These are phyloP conservation scores for Psix sp. DNA, from an alignment of 1,140 invertebrate species.

Conservation along the genomic window DNA sequence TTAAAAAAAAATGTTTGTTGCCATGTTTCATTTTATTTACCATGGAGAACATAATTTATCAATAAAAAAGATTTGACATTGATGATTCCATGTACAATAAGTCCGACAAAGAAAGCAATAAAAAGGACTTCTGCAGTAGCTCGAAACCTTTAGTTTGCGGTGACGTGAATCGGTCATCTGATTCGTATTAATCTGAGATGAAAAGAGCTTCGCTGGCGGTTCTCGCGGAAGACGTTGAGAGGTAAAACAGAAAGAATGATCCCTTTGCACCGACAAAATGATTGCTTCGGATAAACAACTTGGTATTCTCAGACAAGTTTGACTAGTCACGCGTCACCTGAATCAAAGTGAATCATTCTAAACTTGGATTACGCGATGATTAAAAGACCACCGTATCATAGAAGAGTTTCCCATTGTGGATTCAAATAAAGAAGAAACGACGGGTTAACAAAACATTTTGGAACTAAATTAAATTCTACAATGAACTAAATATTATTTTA, in stretches of 20 bases:
- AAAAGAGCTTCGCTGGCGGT: conserved; percentile 15
- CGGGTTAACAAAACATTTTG: too few relatives aligned
- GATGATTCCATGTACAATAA: background rate
- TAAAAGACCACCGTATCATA: conserved; percentile 46
- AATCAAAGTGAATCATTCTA: conserved; percentile 33
- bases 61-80: conserved; percentile 15
- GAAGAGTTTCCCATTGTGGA: too few relatives aligned
- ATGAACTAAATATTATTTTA: too few relatives aligned
- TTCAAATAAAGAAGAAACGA: too few relatives aligned
- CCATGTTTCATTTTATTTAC: too few relatives aligned
- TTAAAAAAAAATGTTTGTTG: too few relatives aligned
- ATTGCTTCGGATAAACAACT: conserved; percentile 50
- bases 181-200: conserved; percentile 16
- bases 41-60: conserved; percentile 19
- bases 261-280: conserved; percentile 29
- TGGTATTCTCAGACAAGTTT: conserved; percentile 45
- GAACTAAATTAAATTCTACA: too few relatives aligned
- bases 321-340: conserved; percentile 52
- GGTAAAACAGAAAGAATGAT: too few relatives aligned
- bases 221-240: conserved; percentile 28
- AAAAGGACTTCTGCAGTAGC: conserved; percentile 27
- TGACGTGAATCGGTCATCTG: conserved; percentile 26
- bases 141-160: background rate
- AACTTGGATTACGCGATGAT: conserved; percentile 42
- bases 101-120: conserved; percentile 9